Evolutionary conservation across 2,888 invertebrate species (phyloP).

Genomic region (Caenorhabditis sp.): DNA sequence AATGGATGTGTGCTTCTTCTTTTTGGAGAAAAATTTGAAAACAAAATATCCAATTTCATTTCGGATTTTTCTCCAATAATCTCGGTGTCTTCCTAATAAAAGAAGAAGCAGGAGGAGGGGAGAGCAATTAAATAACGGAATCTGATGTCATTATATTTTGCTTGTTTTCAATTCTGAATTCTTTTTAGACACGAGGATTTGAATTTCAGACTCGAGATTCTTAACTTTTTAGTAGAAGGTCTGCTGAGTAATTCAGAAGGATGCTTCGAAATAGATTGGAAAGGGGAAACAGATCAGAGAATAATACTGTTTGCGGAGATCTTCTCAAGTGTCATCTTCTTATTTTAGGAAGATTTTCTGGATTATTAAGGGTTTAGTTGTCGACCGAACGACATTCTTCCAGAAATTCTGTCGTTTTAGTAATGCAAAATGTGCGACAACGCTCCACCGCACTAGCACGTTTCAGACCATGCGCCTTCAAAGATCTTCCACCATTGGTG

Average conservation of each 20-base stretch:
- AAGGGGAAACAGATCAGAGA: neutral
- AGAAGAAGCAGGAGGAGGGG: neutral
- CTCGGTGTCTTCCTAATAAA: neutral
- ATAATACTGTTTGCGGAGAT: slow-evolving; percentile 20
- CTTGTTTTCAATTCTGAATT: slow-evolving; percentile 35
- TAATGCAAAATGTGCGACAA: too few species aligned
- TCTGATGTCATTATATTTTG: slow-evolving; percentile 47
- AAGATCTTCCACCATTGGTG: too few species aligned
- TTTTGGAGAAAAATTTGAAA: neutral
- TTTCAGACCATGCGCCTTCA: too few species aligned
- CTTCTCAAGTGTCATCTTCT: slow-evolving; percentile 11
- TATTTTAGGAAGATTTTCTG: neutral
- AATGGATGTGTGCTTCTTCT: neutral
- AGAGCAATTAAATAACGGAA: slow-evolving; percentile 43
- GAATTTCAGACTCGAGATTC: neutral
- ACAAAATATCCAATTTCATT: slow-evolving; percentile 27
- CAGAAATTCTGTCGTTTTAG: too few species aligned
- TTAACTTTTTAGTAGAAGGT: neutral
- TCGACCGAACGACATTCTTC: too few species aligned
- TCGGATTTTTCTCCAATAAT: slow-evolving; percentile 21
- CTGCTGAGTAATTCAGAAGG: neutral
- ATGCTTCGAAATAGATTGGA: neutral
- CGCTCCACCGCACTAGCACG: too few species aligned
- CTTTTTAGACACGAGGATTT: neutral
- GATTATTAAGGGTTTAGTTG: slow-evolving; percentile 3